Percentiles rank a stretch among this genome's conserved stretches.
Conservation (phyloP, 2,797 vertebrate genomes). For the Champsocephalus gunnari region DNA sequence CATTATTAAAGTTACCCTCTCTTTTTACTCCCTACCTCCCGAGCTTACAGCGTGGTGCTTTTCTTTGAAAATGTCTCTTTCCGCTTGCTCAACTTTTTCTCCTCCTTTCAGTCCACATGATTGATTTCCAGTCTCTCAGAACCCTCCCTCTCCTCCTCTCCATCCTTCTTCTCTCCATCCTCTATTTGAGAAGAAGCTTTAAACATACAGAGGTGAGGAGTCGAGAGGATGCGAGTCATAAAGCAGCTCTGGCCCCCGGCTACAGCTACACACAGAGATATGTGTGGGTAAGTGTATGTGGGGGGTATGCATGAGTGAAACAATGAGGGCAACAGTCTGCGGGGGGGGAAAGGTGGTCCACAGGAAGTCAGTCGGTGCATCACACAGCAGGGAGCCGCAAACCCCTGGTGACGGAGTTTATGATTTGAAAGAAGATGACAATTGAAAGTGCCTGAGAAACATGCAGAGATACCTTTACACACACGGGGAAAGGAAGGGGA, state of each 20-base stretch:
- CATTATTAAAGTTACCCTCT: constrained; percentile 9
- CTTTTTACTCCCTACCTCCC: neutral
- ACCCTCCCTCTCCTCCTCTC: neutral
- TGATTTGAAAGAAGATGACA: constrained; percentile 17
- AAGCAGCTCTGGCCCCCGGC: constrained; percentile 31
- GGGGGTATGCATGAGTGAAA: constrained; percentile 17
- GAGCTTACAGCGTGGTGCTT: neutral
- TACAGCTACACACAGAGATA: constrained; percentile 11
- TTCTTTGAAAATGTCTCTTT: constrained; percentile 18
- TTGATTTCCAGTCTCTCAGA: constrained; percentile 46
- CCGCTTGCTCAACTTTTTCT: constrained; percentile 17
- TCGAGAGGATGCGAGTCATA: constrained; percentile 34
- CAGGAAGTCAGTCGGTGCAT: neutral
- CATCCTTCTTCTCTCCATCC: constrained; percentile 9
- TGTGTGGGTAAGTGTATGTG: neutral
- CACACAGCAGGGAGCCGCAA: neutral
- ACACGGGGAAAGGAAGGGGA: constrained; percentile 9
- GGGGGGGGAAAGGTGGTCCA: neutral
- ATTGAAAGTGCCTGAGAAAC: constrained; percentile 16
- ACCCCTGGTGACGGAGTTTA: neutral
- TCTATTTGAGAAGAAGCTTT: constrained; percentile 42
- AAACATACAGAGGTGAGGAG: constrained; percentile 40
- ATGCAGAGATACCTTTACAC: constrained; percentile 35
- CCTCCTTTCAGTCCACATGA: constrained; percentile 31
- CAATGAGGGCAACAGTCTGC: neutral